Evolutionary conservation across 1,140 invertebrate genomes (phyloP).

Genomic region (Araneus ventricosus): DNA sequence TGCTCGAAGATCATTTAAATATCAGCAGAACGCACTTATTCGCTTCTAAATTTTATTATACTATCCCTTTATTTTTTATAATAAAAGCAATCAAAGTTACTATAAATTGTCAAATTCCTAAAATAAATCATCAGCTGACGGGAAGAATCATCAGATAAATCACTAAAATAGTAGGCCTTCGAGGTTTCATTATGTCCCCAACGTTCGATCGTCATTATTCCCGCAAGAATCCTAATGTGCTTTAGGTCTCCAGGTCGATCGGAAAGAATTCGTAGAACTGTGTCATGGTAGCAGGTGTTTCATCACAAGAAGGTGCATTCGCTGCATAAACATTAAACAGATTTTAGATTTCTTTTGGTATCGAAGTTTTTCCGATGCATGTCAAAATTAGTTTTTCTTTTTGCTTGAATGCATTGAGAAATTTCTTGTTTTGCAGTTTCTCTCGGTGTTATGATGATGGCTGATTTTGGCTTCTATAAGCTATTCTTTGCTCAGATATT

Average conservation of each 20-base stretch:
- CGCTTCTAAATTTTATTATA: too few species aligned
- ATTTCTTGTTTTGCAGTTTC: background rate
- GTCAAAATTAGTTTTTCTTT: constrained; percentile 5
- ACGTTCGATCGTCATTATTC: constrained; percentile 42
- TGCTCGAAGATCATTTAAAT: too few species aligned
- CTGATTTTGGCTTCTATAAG: too few species aligned
- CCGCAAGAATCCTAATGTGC: constrained; percentile 43
- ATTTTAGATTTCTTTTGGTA: background rate
- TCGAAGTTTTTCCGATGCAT: constrained; percentile 7
- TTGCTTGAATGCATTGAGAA: background rate
- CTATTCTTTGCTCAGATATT: too few species aligned
- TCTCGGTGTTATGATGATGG: background rate
- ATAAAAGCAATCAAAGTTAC: background rate
- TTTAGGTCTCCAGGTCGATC: constrained; percentile 19
- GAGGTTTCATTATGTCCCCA: background rate
- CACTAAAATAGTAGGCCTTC: background rate
- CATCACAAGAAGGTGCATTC: background rate
- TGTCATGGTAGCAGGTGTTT: constrained; percentile 42
- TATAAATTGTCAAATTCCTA: background rate
- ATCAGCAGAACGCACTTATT: too few species aligned
- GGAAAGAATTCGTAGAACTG: constrained; percentile 14
- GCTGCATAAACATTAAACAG: constrained; percentile 25
- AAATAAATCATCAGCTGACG: background rate
- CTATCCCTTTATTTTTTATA: background rate
- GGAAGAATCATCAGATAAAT: constrained; percentile 1